A percentile compares a stretch with the other conserved stretches of the same genome.
Conservation (phyloP, 2,113 vertebrate genomes). For the Cichladusa arquata region DNA sequence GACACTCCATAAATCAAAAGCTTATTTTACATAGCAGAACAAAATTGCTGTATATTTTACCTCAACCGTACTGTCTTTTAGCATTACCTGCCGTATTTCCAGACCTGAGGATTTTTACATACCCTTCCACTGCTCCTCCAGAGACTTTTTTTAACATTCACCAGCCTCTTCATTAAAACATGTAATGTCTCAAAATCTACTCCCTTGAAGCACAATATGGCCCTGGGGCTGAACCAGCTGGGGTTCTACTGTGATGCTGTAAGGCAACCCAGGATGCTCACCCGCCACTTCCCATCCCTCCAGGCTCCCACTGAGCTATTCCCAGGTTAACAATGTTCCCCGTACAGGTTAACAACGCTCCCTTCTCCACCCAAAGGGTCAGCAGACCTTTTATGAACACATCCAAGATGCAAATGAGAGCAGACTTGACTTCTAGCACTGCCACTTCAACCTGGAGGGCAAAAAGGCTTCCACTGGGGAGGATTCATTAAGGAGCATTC, state of each 20-base stretch:
- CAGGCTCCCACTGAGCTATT: neutral
- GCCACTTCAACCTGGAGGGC: neutral
- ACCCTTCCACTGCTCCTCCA: neutral
- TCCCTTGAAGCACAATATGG: neutral
- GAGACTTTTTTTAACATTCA: neutral
- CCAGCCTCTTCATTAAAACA: neutral
- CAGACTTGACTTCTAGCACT: neutral
- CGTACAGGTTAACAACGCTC: neutral
- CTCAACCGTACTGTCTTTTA: conserved; percentile 31
- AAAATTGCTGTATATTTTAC: conserved; percentile 61
- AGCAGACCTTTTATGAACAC: neutral
- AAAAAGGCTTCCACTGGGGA: neutral
- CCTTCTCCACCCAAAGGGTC: neutral
- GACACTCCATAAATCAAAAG: conserved; percentile 82
- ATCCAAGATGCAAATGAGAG: neutral
- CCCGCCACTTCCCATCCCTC: fast-evolving
- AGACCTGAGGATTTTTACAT: neutral
- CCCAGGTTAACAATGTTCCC: neutral
- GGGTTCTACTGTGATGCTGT: neutral
- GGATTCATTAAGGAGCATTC: neutral
- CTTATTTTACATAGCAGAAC: conserved; percentile 79
- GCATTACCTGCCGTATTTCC: conserved; percentile 50
- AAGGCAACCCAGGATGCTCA: neutral
- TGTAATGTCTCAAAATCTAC: neutral
- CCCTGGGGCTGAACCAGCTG: neutral